A percentile compares a stretch with the other conserved stretches of the same genome.
phyloP scores from a whole-genome alignment of 2,888 invertebrate species.

The Lasius fuliginosus region DNA sequence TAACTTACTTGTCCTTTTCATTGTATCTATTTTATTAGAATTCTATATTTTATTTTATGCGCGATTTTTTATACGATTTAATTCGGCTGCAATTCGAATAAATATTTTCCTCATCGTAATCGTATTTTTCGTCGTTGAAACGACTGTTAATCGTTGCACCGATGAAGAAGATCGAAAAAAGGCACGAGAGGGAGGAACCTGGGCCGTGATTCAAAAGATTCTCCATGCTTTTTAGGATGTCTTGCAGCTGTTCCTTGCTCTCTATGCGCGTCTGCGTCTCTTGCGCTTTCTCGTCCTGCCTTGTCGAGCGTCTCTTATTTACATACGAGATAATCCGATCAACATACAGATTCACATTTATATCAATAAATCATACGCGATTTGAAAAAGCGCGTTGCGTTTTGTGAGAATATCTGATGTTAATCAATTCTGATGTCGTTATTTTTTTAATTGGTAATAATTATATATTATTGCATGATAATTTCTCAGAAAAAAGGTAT shows the following conservation, averaged over 20 bases:
- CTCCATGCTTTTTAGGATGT: slow-evolving; percentile 79
- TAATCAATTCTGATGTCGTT: background rate
- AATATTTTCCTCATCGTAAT: slow-evolving; percentile 42
- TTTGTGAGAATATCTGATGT: background rate
- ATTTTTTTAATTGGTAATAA: background rate
- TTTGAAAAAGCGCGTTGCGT: background rate
- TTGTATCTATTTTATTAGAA: background rate
- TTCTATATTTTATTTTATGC: background rate
- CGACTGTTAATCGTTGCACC: slow-evolving; percentile 50
- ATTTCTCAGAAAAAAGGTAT: background rate
- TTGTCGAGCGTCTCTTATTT: slow-evolving; percentile 55
- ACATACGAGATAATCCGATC: slow-evolving; percentile 43
- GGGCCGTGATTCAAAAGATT: slow-evolving; percentile 81
- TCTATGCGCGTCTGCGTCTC: slow-evolving; percentile 52
- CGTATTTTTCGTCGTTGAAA: background rate
- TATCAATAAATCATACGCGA: slow-evolving; percentile 7
- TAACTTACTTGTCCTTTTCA: background rate
- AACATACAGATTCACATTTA: slow-evolving; percentile 25
- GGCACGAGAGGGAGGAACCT: slow-evolving; percentile 66
- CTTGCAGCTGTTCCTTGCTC: slow-evolving; percentile 80
- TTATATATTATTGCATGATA: background rate
- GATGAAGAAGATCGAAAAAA: slow-evolving; percentile 73
- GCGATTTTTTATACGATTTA: background rate
- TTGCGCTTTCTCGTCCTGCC: slow-evolving; percentile 25
- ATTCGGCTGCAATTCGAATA: background rate